phyloP scores from a whole-genome alignment of 92 coral and sea anemone genomes.

The Epizoanthus illoricatus region DNA sequence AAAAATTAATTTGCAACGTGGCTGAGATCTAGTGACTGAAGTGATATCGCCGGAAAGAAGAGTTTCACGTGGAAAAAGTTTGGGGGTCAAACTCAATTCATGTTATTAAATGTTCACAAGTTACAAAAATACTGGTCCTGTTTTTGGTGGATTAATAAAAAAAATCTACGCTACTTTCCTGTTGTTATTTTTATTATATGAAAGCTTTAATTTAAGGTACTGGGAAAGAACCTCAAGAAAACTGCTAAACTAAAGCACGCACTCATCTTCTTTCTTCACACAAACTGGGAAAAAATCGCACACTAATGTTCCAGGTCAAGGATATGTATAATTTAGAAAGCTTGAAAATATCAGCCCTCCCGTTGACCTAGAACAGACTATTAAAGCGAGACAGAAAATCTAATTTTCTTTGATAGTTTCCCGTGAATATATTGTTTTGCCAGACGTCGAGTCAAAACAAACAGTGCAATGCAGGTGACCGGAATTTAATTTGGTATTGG shows the following conservation, averaged over 20 bases:
- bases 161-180: no score
- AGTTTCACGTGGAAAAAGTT: no score
- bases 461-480: background rate
- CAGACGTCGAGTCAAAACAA: conserved; percentile 3
- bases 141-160: no score
- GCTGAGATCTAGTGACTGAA: no score
- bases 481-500: background rate
- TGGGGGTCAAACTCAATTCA: no score
- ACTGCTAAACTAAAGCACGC: background rate
- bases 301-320: background rate
- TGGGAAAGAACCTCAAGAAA: background rate
- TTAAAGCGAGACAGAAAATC: conserved; percentile 1
- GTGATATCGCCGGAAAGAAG: no score
- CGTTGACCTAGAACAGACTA: background rate
- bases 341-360: background rate
- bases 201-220: background rate
- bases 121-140: no score
- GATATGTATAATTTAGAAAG: background rate
- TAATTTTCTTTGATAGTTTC: background rate
- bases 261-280: background rate
- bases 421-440: background rate
- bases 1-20: no score
- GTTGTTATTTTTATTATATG: no score
- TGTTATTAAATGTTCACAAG: no score
- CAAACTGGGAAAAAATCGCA: background rate